A percentile compares a stretch with the other conserved stretches of the same genome.
Evolutionary conservation across 2,888 invertebrate genomes (phyloP).

Genomic region (Drosophila neutralis): DNA sequence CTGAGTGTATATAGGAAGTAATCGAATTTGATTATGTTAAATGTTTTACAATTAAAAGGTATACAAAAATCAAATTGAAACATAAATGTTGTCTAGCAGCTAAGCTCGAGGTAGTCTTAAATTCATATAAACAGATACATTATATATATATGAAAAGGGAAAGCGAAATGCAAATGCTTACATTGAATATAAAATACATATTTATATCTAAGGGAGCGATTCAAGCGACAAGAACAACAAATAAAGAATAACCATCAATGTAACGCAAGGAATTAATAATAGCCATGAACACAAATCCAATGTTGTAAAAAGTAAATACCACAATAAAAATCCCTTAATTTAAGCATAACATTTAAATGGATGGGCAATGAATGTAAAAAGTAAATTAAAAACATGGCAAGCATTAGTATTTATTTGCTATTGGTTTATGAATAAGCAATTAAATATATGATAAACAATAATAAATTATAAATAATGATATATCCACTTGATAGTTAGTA

Average conservation of each 20-base stretch:
- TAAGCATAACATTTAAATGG: constrained; percentile 38
- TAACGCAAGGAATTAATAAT: constrained; percentile 23
- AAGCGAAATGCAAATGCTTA: constrained; percentile 36
- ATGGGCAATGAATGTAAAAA: constrained; percentile 57
- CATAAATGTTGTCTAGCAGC: constrained; percentile 57
- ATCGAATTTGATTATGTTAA: constrained; percentile 17
- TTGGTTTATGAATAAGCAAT: constrained; percentile 54
- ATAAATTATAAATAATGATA: constrained; percentile 62
- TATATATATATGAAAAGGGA: constrained; percentile 15
- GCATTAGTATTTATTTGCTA: constrained; percentile 56
- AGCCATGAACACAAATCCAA: constrained; percentile 18
- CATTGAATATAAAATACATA: constrained; percentile 65
- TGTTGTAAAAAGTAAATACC: constrained; percentile 59
- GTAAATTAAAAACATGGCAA: constrained; percentile 45
- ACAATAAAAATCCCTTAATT: constrained; percentile 33
- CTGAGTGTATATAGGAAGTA: constrained; percentile 59
- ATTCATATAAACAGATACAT: constrained; percentile 26
- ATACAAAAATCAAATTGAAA: constrained; percentile 22
- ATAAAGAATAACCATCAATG: constrained; percentile 32
- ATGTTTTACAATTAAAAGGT: constrained; percentile 23
- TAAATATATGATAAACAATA: constrained; percentile 66
- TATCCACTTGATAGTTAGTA: neutral
- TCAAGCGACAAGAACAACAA: constrained; percentile 22
- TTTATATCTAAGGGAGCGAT: constrained; percentile 60
- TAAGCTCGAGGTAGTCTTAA: constrained; percentile 42